These are phyloP conservation scores for Eupithecia subumbrata DNA, from an alignment of 2,888 invertebrate genomes.

Conservation along the genomic window DNA sequence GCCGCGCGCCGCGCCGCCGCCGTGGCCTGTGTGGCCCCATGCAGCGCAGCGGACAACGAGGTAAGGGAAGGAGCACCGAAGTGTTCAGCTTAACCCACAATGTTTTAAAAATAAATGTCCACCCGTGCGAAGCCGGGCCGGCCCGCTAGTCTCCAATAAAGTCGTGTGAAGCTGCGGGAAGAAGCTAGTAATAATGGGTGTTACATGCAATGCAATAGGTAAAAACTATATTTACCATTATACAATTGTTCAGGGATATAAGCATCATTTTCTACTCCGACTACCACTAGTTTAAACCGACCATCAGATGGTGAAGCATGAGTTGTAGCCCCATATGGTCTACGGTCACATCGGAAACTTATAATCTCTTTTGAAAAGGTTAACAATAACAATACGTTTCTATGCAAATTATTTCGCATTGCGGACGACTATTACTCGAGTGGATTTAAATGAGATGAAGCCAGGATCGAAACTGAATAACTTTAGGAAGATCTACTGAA, in stretches of 20 bases:
- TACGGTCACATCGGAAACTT: conserved; percentile 70
- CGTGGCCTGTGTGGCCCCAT: too few relatives aligned
- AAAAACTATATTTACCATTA: conserved; percentile 54
- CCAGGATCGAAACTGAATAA: neutral
- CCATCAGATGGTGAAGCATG: conserved; percentile 70
- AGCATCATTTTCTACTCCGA: conserved; percentile 58
- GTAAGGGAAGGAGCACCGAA: too few relatives aligned
- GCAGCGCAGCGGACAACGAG: too few relatives aligned
- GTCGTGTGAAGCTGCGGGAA: neutral
- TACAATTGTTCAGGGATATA: conserved; percentile 76
- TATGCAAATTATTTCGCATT: neutral
- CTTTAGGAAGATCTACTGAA: neutral
- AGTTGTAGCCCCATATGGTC: conserved; percentile 68
- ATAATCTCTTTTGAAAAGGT: conserved; percentile 25
- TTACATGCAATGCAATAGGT: neutral
- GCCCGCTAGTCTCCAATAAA: too few relatives aligned
- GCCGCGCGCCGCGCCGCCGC: too few relatives aligned
- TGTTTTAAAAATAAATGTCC: too few relatives aligned
- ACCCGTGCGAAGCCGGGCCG: too few relatives aligned
- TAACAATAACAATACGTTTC: conserved; percentile 18
- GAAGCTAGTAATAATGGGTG: neutral
- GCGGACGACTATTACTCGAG: neutral
- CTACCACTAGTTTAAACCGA: conserved; percentile 61
- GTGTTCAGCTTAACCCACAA: too few relatives aligned
- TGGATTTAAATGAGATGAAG: neutral